phyloP scores from a whole-genome alignment of 2,888 invertebrate genomes.

The Drosophila paranaensis region DNA sequence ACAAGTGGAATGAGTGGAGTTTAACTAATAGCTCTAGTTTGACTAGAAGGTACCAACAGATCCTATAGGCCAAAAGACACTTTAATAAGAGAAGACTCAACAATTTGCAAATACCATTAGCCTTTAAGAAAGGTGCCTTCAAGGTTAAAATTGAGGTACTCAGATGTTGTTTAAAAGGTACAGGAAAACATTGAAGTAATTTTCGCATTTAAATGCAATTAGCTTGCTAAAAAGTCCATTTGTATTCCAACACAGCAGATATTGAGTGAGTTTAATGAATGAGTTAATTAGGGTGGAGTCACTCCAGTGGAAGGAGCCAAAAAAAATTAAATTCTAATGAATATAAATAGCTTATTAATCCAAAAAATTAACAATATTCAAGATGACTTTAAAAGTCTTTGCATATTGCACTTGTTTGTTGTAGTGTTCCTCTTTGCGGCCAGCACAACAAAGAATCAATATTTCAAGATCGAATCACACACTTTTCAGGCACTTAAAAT shows the following conservation, averaged over 20 bases:
- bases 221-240: background rate
- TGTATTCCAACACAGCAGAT: background rate
- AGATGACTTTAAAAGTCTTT: background rate
- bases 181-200: background rate
- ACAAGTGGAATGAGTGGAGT: background rate
- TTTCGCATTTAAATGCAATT: background rate
- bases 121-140: background rate
- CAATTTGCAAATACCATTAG: background rate
- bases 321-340: background rate
- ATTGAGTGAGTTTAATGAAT: background rate
- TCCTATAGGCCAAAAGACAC: background rate
- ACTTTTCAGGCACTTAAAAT: constrained; percentile 45
- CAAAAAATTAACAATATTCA: background rate
- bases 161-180: background rate
- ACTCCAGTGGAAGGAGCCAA: background rate
- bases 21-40: background rate
- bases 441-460: constrained; percentile 54
- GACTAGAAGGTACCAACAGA: background rate
- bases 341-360: background rate
- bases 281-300: background rate
- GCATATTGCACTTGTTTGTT: background rate
- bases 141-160: background rate
- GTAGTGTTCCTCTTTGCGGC: background rate
- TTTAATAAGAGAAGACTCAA: background rate
- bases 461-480: constrained; percentile 39